These are phyloP conservation scores for Scaptomyza flava DNA, from an alignment of 2,888 invertebrate genomes.

Conservation along the genomic window DNA sequence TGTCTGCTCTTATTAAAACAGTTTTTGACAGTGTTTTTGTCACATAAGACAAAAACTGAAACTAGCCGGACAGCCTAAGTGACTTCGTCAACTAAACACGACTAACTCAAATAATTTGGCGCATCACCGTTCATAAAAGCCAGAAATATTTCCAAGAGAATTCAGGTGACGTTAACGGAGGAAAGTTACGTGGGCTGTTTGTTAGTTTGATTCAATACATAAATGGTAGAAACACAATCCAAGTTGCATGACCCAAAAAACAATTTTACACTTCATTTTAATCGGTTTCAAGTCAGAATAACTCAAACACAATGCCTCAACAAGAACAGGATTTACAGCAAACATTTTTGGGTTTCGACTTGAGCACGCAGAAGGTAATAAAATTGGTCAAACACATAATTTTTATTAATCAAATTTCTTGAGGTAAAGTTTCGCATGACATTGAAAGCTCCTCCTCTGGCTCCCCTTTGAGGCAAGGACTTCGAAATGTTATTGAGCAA, in stretches of 20 bases:
- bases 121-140: neutral
- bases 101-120: neutral
- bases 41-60: neutral
- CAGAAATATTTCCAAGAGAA: neutral
- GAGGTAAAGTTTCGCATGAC: neutral
- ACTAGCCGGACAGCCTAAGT: neutral
- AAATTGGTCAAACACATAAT: neutral
- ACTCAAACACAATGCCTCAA: conserved; percentile 42
- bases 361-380: conserved; percentile 92
- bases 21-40: neutral
- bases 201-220: conserved; percentile 3
- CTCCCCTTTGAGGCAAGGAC: neutral
- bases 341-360: conserved; percentile 92
- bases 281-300: neutral
- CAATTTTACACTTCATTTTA: neutral
- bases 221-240: conserved; percentile 2
- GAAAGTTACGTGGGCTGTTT: neutral
- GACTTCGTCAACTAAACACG: neutral
- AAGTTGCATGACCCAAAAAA: neutral
- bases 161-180: neutral
- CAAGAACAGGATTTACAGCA: conserved; percentile 46
- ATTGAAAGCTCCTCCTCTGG: neutral
- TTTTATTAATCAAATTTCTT: neutral
- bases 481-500: conserved; percentile 36
- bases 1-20: conserved; percentile 1